Percentiles rank a stretch among this genome's conserved stretches.
Conservation (phyloP, 2,888 invertebrate genomes). For the Eilema depressum region DNA sequence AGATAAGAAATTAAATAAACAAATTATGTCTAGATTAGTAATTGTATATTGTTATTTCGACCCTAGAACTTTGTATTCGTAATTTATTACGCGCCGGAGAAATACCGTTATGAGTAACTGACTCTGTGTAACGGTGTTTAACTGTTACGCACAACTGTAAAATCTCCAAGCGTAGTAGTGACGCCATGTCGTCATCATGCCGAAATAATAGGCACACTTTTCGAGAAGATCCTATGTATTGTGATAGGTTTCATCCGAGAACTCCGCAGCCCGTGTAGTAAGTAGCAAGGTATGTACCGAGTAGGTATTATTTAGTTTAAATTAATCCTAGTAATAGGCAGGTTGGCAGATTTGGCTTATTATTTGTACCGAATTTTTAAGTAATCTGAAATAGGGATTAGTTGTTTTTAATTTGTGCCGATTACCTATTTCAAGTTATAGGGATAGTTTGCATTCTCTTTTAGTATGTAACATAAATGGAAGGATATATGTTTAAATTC, state of each 20-base stretch:
- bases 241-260: slow-evolving; percentile 10
- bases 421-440: not conserved
- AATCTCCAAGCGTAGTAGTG: slow-evolving; percentile 2
- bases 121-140: not conserved
- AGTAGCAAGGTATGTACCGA: slow-evolving; percentile 21
- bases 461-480: not conserved
- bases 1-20: slow-evolving; percentile 23
- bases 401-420: not conserved
- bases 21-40: slow-evolving; percentile 26
- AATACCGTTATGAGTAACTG: slow-evolving; percentile 7
- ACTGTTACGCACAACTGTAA: slow-evolving; percentile 15
- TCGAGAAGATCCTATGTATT: slow-evolving; percentile 9
- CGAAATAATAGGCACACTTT: slow-evolving; percentile 9
- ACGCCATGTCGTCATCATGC: slow-evolving; percentile 4
- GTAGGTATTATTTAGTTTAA: slow-evolving; percentile 24
- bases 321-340: not conserved
- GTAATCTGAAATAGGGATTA: not conserved
- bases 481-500: not conserved
- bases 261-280: slow-evolving; percentile 3
- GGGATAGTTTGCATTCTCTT: not conserved
- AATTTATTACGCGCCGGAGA: not conserved
- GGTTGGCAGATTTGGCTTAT: slow-evolving; percentile 3
- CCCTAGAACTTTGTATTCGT: slow-evolving; percentile 28
- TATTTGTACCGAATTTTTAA: not conserved
- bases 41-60: slow-evolving; percentile 39